Conservation (phyloP, 2,113 vertebrate species). For the Sciurus niger region DNA sequence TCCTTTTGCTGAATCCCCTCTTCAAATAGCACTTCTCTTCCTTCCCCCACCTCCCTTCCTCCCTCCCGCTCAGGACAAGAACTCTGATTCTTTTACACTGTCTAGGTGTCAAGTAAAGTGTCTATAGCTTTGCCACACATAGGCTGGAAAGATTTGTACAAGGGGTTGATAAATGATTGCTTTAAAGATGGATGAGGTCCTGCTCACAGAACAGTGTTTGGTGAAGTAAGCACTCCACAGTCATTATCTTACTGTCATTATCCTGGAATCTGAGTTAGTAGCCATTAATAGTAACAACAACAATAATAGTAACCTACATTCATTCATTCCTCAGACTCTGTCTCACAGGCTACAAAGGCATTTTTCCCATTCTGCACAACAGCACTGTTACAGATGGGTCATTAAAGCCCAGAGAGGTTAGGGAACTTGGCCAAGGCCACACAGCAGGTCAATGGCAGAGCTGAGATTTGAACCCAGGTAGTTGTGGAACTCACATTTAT, state of each 20-base stretch:
- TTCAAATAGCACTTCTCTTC: background rate
- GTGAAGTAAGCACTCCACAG: background rate
- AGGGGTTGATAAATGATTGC: background rate
- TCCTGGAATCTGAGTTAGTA: no score
- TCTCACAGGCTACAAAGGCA: background rate
- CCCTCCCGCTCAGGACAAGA: background rate
- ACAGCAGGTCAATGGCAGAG: background rate
- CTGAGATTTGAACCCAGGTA: background rate
- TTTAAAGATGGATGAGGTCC: background rate
- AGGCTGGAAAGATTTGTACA: background rate
- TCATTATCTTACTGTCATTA: background rate
- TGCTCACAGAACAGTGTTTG: background rate
- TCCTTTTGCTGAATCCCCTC: background rate
- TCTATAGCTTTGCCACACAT: no score
- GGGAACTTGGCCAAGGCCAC: background rate
- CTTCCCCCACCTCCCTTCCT: background rate
- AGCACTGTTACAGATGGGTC: background rate
- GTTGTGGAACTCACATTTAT: background rate
- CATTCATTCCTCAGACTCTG: background rate
- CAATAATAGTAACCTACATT: background rate
- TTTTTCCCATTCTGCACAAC: background rate
- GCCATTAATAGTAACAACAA: no score
- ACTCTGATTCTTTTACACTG: background rate
- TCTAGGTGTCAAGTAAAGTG: background rate
- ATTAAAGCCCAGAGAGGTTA: background rate